Base-by-base conservation (phyloP, 2,888 invertebrate genomes). In the Amiota mariae region DNA sequence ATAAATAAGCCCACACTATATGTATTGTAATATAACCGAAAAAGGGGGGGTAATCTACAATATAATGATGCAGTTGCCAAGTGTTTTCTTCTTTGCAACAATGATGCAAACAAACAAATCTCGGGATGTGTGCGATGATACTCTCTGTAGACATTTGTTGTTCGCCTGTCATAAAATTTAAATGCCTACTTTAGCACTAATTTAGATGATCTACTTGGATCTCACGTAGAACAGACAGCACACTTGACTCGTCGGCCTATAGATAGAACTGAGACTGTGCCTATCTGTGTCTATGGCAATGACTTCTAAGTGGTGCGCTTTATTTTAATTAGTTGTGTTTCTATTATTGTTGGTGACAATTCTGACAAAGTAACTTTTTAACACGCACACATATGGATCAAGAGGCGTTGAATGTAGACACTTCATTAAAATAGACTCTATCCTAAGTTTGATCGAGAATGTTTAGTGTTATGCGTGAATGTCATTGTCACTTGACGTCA, bases 171-270 rank as follows among this genome's bases (percentile, higher is more conserved):
- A 82, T 86, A 85, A 86, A 86, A 83, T 77, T 83, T 84, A 81
- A 86, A 86, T 87, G 85, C 82, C 81, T 80, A 80, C 87, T 87
- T 86, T 84, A 77, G 81, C 77, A 82, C 79, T 85, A 87, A 86
- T 86, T 87, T 85, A 87, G 82, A 76, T 80, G 85, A 86, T 85
- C 81, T 75, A 70, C 75, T 36, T 61, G 48, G 24, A 51, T 71
- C 36, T 36, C 73, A 73, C 75, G 66, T 72, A 72, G 72, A 57
- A 75, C 72, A 75, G 70, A 72, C 74, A 64, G 67, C 46, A 13
- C 24, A n/a, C 36, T 64, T n/a, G 47, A 64, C 51, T 51, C 15
- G n/a, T 48, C 10, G 47, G 59, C 4, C 18, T 46, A 36, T 36
- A 67, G 15, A 47, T 72, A 70, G 48, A 57, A 15, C 70, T 15